Percentiles rank a stretch among this genome's conserved stretches.
These are phyloP conservation scores for Cetonia aurata DNA, from an alignment of 2,888 invertebrate species.

Conservation along the genomic window DNA sequence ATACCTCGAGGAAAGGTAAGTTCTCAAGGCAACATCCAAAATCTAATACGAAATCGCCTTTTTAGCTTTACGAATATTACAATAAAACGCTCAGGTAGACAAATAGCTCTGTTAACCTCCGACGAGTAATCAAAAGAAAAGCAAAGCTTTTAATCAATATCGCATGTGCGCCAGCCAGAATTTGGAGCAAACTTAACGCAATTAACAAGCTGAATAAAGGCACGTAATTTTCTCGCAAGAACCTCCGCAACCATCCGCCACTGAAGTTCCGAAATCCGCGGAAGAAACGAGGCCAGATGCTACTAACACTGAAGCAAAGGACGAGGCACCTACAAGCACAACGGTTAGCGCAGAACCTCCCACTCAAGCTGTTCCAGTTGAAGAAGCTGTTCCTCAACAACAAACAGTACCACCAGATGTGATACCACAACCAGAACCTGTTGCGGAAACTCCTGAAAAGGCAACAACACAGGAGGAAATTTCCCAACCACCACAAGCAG, in stretches of 20 bases:
- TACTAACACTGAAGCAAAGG: constrained; percentile 57
- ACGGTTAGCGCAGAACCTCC: constrained; percentile 43
- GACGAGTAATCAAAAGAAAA: constrained; percentile 2
- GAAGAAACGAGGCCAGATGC: constrained; percentile 5
- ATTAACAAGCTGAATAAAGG: constrained; percentile 13
- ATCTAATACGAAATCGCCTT: too few species aligned
- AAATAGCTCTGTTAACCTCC: constrained; percentile 24
- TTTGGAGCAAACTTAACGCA: constrained; percentile 29
- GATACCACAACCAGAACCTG: constrained; percentile 30
- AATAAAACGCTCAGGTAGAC: not conserved
- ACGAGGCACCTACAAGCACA: constrained; percentile 53
- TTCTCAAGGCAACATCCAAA: not conserved
- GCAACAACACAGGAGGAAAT: not conserved
- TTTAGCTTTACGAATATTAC: not conserved
- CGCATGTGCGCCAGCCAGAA: constrained; percentile 19
- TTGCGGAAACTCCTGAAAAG: not conserved
- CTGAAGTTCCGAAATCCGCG: constrained; percentile 6
- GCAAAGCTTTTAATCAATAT: constrained; percentile 28
- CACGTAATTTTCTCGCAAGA: constrained; percentile 38
- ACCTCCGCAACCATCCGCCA: constrained; percentile 1
- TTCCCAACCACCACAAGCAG: not conserved
- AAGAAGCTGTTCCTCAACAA: constrained; percentile 9
- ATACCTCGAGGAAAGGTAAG: constrained; percentile 20
- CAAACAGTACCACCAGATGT: constrained; percentile 36
- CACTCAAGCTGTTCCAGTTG: not conserved